Base-by-base conservation (phyloP, 2,888 invertebrate species). In the Pelosia muscerda region DNA sequence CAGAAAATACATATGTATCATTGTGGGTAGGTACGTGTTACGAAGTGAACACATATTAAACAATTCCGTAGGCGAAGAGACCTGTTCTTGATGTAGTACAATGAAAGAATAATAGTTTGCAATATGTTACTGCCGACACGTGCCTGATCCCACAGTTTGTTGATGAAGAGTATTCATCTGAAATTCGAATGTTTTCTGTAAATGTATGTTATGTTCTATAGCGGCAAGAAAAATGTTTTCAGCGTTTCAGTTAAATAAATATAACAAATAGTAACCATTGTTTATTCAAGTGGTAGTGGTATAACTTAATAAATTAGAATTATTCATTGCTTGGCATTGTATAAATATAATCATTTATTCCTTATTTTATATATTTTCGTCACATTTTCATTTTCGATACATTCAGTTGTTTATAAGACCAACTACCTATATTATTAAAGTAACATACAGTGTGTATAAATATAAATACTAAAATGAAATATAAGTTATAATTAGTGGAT, bases 71-170 rank as follows among this genome's bases (percentile, higher is more conserved):
- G 49, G 49, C 49, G 49, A 49, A 19, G 49, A 49, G 49, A 49
- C 49, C 49, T 49, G 49, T 49, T 49, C 49, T 83, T 81, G 78
- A 84, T 85, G 86, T 75, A 69, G 70, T 75, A 76, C 81, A 80
- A 74, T 81, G 77, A 80, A 70, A 79, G 81, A 83, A 81, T 74
- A 83, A 83, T 86, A 79, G 83, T 81, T 78, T 76, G 71, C 84
- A 81, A 77, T 85, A 83, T 84, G 82, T 86, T 76, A 79, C 75
- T 67, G 72, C 71, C 78, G 75, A 81, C 82, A 81, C 81, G 49
- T 49, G 49, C n/a, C 49, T 49, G 49, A 49, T 49, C 49, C 49
- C 49, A 49, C 49, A 49, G 49, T 49, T 49, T 49, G 49, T 49
- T 49, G 49, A 49, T 49, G 49, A 49, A 55, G 23, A 55, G n/a